A percentile compares a stretch with the other conserved stretches of the same genome.
Evolutionary conservation across 2,888 invertebrate genomes (phyloP).

Genomic region (Pinctada fucata): DNA sequence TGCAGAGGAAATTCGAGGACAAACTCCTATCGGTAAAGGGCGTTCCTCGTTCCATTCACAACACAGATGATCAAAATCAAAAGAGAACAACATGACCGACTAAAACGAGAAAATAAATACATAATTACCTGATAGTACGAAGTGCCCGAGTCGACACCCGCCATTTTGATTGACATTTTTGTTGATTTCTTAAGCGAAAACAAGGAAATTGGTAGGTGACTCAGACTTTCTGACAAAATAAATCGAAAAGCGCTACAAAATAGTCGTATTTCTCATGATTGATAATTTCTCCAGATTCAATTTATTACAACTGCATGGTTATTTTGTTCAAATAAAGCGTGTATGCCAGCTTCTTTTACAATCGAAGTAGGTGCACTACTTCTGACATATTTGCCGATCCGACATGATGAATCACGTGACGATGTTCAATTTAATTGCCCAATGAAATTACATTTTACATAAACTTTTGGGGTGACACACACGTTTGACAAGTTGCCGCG

Average conservation of each 20-base stretch:
- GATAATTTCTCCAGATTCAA: not conserved
- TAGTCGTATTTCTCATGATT: not conserved
- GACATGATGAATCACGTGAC: slow-evolving; percentile 54
- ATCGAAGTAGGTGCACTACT: too few relatives aligned
- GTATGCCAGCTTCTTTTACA: too few relatives aligned
- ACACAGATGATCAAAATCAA: too few relatives aligned
- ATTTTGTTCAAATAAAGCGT: too few relatives aligned
- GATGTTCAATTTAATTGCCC: slow-evolving; percentile 31
- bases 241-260: too few relatives aligned
- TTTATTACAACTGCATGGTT: too few relatives aligned
- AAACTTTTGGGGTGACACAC: not conserved
- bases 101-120: slow-evolving; percentile 12
- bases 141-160: slow-evolving; percentile 67
- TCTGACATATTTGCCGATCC: slow-evolving; percentile 36
- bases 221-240: too few relatives aligned
- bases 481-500: slow-evolving; percentile 15
- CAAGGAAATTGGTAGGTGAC: slow-evolving; percentile 33
- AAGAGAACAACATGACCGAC: too few relatives aligned
- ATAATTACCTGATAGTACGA: slow-evolving; percentile 68
- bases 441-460: slow-evolving; percentile 38
- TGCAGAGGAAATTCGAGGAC: too few relatives aligned
- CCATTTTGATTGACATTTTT: slow-evolving; percentile 61
- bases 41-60: too few relatives aligned
- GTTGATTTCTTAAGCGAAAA: slow-evolving; percentile 28
- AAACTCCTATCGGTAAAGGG: too few relatives aligned